phyloP scores from a whole-genome alignment of 2,888 invertebrate species.

The Caradrina clavipalpis region DNA sequence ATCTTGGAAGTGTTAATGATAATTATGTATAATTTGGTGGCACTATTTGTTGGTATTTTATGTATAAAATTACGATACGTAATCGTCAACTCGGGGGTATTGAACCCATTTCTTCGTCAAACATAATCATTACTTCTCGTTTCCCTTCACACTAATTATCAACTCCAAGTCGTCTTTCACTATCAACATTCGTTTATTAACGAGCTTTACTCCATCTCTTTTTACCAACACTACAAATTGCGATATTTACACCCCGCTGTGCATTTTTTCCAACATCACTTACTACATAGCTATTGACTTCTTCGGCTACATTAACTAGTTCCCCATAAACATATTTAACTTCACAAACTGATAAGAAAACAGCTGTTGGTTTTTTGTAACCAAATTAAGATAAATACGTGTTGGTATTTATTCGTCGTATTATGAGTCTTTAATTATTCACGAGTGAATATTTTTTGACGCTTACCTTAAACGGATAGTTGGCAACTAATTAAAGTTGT shows the following conservation, averaged over 20 bases:
- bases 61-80: no score
- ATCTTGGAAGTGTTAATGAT: not conserved
- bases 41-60: not conserved
- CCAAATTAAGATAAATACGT: slow-evolving; percentile 63
- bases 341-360: slow-evolving; percentile 39
- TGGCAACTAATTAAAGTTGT: slow-evolving; percentile 69
- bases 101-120: no score
- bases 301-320: slow-evolving; percentile 23
- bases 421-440: slow-evolving; percentile 56
- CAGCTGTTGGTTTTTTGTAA: slow-evolving; percentile 47
- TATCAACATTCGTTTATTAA: slow-evolving; percentile 6
- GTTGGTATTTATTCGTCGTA: slow-evolving; percentile 61
- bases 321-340: slow-evolving; percentile 34
- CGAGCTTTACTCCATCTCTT: not conserved
- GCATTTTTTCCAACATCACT: slow-evolving; percentile 22
- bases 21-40: not conserved
- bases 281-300: slow-evolving; percentile 7
- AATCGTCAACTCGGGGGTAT: no score
- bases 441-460: slow-evolving; percentile 59
- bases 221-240: slow-evolving; percentile 27
- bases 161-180: not conserved
- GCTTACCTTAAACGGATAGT: slow-evolving; percentile 52
- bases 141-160: no score
- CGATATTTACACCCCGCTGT: slow-evolving; percentile 5
- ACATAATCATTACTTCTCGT: no score